A percentile compares a stretch with the other conserved stretches of the same genome.
Conservation (phyloP, 2,888 invertebrate species). For the Nudaria mundana region DNA sequence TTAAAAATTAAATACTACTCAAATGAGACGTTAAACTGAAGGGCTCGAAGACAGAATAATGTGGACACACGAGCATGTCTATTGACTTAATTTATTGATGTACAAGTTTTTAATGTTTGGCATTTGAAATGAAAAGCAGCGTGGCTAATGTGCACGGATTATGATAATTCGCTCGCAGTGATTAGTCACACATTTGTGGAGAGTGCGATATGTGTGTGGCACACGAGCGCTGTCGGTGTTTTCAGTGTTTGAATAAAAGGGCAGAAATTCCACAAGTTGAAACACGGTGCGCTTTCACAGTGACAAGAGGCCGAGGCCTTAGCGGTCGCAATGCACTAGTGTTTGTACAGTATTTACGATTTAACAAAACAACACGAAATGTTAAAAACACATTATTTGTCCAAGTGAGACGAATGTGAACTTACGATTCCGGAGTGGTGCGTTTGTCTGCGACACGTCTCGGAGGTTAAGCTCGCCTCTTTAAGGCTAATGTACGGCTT, state of each 20-base stretch:
- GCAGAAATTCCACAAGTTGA: constrained; percentile 61
- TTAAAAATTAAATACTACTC: constrained; percentile 76
- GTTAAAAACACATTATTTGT: constrained; percentile 81
- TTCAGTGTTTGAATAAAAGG: constrained; percentile 55
- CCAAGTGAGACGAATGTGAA: constrained; percentile 77
- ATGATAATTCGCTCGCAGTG: constrained; percentile 32
- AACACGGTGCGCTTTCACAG: constrained; percentile 56
- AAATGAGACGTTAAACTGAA: constrained; percentile 71
- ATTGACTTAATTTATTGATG: constrained; percentile 25
- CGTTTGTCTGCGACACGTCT: constrained; percentile 77
- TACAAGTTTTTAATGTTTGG: constrained; percentile 13
- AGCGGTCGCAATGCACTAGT: constrained; percentile 54
- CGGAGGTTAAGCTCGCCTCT: constrained; percentile 59
- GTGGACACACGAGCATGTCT: constrained; percentile 35
- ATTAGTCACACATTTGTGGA: constrained; percentile 28
- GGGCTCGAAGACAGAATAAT: constrained; percentile 49
- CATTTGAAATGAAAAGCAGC: constrained; percentile 21
- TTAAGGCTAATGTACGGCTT: constrained; percentile 67
- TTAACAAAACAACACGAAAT: constrained; percentile 81
- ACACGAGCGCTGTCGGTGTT: constrained; percentile 24
- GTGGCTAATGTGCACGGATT: constrained; percentile 21
- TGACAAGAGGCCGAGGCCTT: constrained; percentile 46
- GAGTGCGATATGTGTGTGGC: constrained; percentile 10
- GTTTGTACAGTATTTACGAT: constrained; percentile 80
- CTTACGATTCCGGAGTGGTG: constrained; percentile 67